Evolutionary conservation across 2,113 vertebrate genomes (phyloP).

Genomic region (Brachionichthys hirsutus): DNA sequence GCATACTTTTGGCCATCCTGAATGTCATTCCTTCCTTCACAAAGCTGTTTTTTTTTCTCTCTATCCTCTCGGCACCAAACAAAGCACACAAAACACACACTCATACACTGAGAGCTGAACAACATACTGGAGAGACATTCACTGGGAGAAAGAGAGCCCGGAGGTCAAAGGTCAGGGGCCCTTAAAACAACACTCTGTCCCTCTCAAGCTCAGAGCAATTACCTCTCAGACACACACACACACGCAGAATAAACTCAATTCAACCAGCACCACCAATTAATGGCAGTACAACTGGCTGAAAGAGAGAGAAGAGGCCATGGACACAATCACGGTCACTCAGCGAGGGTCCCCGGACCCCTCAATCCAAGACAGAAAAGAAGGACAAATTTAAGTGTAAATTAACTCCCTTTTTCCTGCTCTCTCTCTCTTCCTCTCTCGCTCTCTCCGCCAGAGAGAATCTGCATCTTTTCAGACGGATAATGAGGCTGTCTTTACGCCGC

Average conservation of each 20-base stretch:
- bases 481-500: slow-evolving; percentile 51
- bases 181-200: no score
- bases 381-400: slow-evolving; percentile 67
- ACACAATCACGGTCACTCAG: slow-evolving; percentile 59
- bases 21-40: slow-evolving; percentile 2
- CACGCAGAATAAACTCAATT: slow-evolving; percentile 51
- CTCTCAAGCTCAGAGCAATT: no score
- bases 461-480: slow-evolving; percentile 57
- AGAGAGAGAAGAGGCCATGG: slow-evolving; percentile 43
- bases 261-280: slow-evolving; percentile 73
- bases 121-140: no score
- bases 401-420: slow-evolving; percentile 49
- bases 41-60: neutral
- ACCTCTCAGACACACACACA: neutral
- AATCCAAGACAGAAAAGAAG: slow-evolving; percentile 27
- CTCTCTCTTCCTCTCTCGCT: no score
- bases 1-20: neutral
- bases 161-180: no score
- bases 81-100: no score
- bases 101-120: no score
- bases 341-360: slow-evolving; percentile 54
- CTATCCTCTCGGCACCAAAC: no score
- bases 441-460: slow-evolving; percentile 22
- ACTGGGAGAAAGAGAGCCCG: no score
- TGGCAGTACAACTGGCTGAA: slow-evolving; percentile 56